Evolutionary conservation across 2,113 vertebrate species (phyloP).

Genomic region (Hemibagrus wyckioides): DNA sequence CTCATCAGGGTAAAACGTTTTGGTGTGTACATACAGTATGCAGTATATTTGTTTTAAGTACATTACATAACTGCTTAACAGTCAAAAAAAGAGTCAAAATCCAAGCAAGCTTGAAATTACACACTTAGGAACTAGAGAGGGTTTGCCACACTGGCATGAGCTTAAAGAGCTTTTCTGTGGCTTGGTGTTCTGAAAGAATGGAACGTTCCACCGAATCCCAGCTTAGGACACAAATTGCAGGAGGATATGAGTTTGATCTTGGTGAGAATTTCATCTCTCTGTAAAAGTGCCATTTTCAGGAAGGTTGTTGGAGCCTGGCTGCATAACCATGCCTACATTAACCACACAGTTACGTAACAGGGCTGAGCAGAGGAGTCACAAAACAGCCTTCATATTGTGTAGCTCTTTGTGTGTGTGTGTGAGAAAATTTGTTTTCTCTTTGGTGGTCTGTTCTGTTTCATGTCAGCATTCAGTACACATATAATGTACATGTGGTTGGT

Average conservation of each 20-base stretch:
- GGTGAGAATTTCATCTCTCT: slow-evolving; percentile 12
- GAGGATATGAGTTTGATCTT: not conserved
- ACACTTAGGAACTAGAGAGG: not conserved
- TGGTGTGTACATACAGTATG: not conserved
- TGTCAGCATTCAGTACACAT: not conserved
- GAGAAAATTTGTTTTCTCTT: not conserved
- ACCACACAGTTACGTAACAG: slow-evolving; percentile 26
- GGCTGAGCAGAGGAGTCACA: slow-evolving; percentile 13
- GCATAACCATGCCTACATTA: slow-evolving; percentile 12
- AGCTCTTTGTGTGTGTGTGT: not conserved
- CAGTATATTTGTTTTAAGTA: not conserved
- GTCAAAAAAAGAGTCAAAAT: not conserved
- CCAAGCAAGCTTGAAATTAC: not conserved
- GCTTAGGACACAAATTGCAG: not conserved
- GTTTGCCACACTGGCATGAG: not conserved
- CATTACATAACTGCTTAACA: not conserved
- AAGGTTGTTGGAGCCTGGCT: slow-evolving; percentile 22
- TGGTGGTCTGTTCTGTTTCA: not conserved
- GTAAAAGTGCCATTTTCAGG: slow-evolving; percentile 18
- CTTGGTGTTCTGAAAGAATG: slow-evolving; percentile 16
- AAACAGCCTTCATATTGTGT: slow-evolving; percentile 2
- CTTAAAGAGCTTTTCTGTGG: slow-evolving; percentile 23
- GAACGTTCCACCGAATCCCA: not conserved
- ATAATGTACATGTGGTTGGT: not conserved
- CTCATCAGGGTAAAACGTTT: not conserved